Base-by-base conservation (phyloP, 2,888 invertebrate species). In the Protonemura montana region DNA sequence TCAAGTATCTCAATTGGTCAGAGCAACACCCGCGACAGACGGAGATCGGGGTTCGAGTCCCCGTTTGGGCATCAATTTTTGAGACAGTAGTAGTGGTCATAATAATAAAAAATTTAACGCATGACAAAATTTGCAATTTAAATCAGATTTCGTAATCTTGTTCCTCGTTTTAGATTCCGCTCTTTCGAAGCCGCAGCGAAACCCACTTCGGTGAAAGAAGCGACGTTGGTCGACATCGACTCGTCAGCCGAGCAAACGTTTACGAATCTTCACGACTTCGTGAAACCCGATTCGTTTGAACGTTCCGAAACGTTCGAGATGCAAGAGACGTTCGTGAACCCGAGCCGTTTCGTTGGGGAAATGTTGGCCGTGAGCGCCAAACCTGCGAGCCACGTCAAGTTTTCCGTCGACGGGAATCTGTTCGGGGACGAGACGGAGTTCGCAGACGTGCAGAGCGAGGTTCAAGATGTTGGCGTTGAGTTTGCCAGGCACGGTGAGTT, bases 161-260 rank as follows among this genome's bases (percentile, higher is more conserved):
- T 6, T 3, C 35, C 35, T 35, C n/a, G n/a, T n/a, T n/a, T n/a
- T n/a, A 80, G 26, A 6, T n/a, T 83, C 82, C 29, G 86, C 10
- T 13, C 13, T 5, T 16, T 82, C 7, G n/a, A 81, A 76, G 41
- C 84, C 77, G 82, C 76, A 77, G 77, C 78, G 29, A 83, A 41
- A 21, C 35, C n/a, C 84, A 28, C 41, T 25, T n/a, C 80, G 10
- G 80, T 76, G 21, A 78, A 29, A 0, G 88, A 88, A 76, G 88
- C 86, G 41, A 86, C 88, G 13, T 85, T 88, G 76, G 88, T 88
- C 25, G 88, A 88, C 86, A 77, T 88, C 25, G 86, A 87, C 78
- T 87, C 88, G 81, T 29, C 86, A 3, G 3, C 35, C 35, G 82
- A 35, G 29, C 82, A 35, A 28, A 29, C 29, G 7, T 78, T 78